Evolutionary conservation across 2,113 vertebrate genomes (phyloP).

Genomic region (Phalacrocorax carbo): DNA sequence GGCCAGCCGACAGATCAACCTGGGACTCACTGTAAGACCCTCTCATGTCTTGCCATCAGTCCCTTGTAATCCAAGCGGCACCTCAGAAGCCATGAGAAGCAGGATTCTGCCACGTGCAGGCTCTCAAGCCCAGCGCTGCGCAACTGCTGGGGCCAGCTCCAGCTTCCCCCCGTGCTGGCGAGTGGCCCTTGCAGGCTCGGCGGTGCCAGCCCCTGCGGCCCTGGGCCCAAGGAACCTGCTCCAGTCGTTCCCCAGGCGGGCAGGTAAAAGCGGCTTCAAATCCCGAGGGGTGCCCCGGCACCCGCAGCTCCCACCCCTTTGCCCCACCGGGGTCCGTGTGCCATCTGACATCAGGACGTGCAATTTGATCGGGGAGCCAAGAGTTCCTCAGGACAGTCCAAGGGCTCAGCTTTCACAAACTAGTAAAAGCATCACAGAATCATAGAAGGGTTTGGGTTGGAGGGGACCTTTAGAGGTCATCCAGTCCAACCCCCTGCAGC

Average conservation of each 20-base stretch:
- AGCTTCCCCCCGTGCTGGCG: background rate
- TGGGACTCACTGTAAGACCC: too few relatives aligned
- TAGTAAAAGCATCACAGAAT: background rate
- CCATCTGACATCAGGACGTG: background rate
- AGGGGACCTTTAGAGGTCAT: too few relatives aligned
- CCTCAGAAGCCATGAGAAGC: fast-evolving
- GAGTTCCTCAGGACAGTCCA: background rate
- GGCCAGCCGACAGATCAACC: background rate
- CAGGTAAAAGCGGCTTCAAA: background rate
- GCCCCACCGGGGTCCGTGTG: fast-evolving
- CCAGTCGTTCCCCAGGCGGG: background rate
- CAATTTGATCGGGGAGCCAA: background rate
- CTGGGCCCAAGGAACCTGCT: background rate
- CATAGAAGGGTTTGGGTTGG: too few relatives aligned
- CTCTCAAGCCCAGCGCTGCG: background rate
- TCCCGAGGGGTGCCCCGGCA: background rate
- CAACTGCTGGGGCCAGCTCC: background rate
- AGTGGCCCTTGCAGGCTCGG: background rate
- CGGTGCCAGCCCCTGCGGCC: background rate
- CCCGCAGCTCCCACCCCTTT: background rate
- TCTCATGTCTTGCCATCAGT: background rate
- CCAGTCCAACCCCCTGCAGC: too few relatives aligned
- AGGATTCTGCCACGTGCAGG: fast-evolving
- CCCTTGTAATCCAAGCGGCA: background rate
- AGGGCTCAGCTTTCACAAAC: background rate